Evolutionary conservation across 2,797 vertebrate species (phyloP).

Genomic region (Galagoides demidoff): DNA sequence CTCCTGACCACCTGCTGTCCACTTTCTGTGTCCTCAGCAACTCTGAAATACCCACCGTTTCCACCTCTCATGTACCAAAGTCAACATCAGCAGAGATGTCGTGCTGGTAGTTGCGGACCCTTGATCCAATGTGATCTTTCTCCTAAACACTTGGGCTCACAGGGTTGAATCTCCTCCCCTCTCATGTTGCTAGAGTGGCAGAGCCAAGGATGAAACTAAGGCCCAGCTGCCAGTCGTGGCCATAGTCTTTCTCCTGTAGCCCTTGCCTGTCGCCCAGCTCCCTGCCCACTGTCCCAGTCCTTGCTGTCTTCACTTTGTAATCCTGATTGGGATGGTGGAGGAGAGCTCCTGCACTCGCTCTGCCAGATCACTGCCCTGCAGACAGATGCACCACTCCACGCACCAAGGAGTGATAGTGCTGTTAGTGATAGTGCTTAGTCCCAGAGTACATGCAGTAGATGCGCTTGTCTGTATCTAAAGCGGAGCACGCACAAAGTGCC

Average conservation of each 20-base stretch:
- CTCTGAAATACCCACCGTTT: not conserved
- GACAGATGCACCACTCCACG: not conserved
- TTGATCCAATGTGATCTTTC: no score
- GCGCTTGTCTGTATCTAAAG: not conserved
- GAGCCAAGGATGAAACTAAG: not conserved
- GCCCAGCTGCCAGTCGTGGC: not conserved
- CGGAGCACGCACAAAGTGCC: not conserved
- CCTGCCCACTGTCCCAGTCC: not conserved
- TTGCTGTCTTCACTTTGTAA: not conserved
- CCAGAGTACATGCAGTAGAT: accelerated
- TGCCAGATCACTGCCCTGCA: not conserved
- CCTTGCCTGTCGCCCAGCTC: not conserved
- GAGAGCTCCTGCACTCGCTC: not conserved
- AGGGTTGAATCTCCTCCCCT: not conserved
- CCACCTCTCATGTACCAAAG: not conserved
- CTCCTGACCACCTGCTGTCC: not conserved
- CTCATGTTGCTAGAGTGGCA: not conserved
- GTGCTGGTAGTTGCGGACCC: no score
- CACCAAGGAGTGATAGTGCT: not conserved
- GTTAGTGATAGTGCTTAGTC: not conserved
- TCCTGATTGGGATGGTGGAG: not conserved
- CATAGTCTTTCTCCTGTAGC: not conserved
- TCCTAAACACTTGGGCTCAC: not conserved
- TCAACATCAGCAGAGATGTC: no score
- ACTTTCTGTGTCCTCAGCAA: not conserved